phyloP scores from a whole-genome alignment of 1,140 invertebrate genomes.

The Whitmania pigra region DNA sequence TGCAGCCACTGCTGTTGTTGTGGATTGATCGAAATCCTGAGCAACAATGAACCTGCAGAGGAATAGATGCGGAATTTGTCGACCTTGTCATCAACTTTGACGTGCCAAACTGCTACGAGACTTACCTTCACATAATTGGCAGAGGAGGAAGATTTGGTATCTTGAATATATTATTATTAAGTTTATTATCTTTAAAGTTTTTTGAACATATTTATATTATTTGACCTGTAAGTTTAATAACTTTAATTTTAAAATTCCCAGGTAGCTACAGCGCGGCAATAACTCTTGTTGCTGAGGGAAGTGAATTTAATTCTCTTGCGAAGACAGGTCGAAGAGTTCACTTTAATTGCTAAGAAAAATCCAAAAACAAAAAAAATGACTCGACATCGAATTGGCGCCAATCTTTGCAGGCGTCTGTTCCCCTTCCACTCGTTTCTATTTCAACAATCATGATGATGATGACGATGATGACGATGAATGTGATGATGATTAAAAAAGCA shows the following conservation, averaged over 20 bases:
- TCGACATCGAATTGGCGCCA: too few relatives aligned
- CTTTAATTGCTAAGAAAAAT: too few relatives aligned
- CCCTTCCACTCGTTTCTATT: too few relatives aligned
- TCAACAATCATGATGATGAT: too few relatives aligned
- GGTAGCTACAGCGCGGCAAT: slow-evolving; percentile 37
- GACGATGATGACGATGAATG: too few relatives aligned
- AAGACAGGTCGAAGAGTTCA: slow-evolving; percentile 20
- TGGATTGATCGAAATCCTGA: too few relatives aligned
- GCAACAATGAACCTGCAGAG: slow-evolving; percentile 39
- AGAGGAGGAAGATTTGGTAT: slow-evolving; percentile 67
- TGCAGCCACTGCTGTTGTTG: too few relatives aligned
- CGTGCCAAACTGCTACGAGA: slow-evolving; percentile 62
- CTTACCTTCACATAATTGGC: slow-evolving; percentile 89
- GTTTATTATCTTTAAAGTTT: background rate
- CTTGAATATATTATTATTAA: background rate
- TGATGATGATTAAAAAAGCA: too few relatives aligned
- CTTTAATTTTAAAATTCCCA: slow-evolving; percentile 22
- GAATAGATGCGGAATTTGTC: slow-evolving; percentile 81
- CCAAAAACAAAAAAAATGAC: too few relatives aligned
- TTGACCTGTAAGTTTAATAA: background rate
- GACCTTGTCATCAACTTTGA: slow-evolving; percentile 89
- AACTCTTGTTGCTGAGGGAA: slow-evolving; percentile 32
- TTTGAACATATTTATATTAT: background rate
- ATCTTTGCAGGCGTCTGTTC: too few relatives aligned
- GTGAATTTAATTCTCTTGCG: slow-evolving; percentile 30